These are phyloP conservation scores for Sturnira hondurensis DNA, from an alignment of 2,113 vertebrate genomes.

Conservation along the genomic window DNA sequence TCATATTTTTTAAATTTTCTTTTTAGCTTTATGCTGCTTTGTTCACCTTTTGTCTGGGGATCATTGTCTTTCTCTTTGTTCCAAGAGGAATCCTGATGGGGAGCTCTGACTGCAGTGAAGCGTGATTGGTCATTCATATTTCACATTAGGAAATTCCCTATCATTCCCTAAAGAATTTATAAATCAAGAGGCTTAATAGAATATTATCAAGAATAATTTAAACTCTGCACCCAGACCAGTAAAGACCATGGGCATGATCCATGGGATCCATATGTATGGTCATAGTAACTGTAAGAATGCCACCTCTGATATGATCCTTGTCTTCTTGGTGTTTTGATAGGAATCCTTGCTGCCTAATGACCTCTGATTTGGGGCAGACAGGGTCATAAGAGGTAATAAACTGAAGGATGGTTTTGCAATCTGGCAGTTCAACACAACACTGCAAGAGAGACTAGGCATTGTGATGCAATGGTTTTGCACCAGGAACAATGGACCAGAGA, in stretches of 20 bases:
- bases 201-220: neutral
- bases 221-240: neutral
- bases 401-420: neutral
- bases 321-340: neutral
- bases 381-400: neutral
- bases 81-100: neutral
- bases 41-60: neutral
- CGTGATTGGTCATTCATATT: neutral
- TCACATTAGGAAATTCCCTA: neutral
- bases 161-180: neutral
- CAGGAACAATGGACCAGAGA: neutral
- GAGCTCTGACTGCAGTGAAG: neutral
- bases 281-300: neutral
- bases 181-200: neutral
- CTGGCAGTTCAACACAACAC: neutral
- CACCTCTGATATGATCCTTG: neutral
- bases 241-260: neutral
- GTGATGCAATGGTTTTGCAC: neutral
- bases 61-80: neutral
- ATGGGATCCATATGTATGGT: neutral
- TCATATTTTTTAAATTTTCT: neutral
- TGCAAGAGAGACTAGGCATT: neutral
- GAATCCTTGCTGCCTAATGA: neutral
- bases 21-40: neutral
- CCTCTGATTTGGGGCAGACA: neutral